Conservation (phyloP, 2,888 invertebrate genomes). For the Drosophila kuntzei region DNA sequence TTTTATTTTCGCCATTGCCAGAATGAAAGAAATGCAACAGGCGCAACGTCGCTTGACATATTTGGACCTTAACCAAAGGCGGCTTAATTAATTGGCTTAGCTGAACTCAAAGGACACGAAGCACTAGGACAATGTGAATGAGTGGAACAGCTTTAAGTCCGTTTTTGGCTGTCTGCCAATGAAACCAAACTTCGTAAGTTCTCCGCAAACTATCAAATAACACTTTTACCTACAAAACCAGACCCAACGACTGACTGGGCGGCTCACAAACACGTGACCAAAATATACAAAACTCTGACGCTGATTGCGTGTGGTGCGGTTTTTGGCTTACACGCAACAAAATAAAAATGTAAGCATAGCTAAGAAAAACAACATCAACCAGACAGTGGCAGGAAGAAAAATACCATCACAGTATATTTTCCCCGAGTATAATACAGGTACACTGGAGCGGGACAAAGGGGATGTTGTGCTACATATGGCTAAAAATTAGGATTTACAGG, state of each 20-base stretch:
- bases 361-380: slow-evolving; percentile 38
- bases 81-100: slow-evolving; percentile 77
- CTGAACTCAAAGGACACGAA: slow-evolving; percentile 55
- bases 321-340: slow-evolving; percentile 44
- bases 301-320: slow-evolving; percentile 72
- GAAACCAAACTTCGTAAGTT: slow-evolving; percentile 39
- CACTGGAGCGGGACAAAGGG: neutral
- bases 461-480: slow-evolving; percentile 39
- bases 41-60: slow-evolving; percentile 74
- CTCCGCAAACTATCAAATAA: slow-evolving; percentile 68
- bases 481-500: slow-evolving; percentile 32
- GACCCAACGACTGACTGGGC: slow-evolving; percentile 10
- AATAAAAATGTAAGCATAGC: neutral
- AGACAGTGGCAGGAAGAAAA: slow-evolving; percentile 14
- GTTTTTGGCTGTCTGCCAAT: slow-evolving; percentile 30
- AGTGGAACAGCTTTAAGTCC: slow-evolving; percentile 54
- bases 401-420: slow-evolving; percentile 7
- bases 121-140: neutral
- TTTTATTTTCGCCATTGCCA: slow-evolving; percentile 48
- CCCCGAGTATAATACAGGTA: slow-evolving; percentile 22
- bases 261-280: slow-evolving; percentile 66
- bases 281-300: slow-evolving; percentile 72
- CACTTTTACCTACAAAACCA: slow-evolving; percentile 62
- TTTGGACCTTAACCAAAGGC: slow-evolving; percentile 62
- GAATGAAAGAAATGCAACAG: slow-evolving; percentile 75